Evolutionary conservation across 2,888 invertebrate species (phyloP).

Genomic region (Venustoraphidia nigricollis): DNA sequence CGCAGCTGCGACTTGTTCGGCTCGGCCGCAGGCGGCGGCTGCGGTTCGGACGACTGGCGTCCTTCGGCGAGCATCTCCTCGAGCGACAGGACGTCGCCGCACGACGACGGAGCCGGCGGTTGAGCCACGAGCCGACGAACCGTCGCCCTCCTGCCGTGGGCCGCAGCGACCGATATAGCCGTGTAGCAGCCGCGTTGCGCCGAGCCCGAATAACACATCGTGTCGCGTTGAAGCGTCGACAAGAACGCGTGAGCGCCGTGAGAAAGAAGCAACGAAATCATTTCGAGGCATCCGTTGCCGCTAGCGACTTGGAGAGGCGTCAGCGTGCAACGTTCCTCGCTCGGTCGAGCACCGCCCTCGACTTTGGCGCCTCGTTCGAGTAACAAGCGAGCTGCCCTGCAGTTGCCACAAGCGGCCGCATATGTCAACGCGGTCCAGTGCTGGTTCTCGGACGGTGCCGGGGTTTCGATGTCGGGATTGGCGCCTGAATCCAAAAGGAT

Average conservation of each 20-base stretch:
- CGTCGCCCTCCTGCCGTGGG: conserved; percentile 69
- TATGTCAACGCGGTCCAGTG: conserved; percentile 85
- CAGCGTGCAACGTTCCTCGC: conserved; percentile 73
- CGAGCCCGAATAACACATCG: conserved; percentile 71
- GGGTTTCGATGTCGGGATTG: conserved; percentile 69
- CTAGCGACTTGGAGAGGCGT: conserved; percentile 67
- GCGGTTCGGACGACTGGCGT: conserved; percentile 24
- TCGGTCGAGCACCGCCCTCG: conserved; percentile 70
- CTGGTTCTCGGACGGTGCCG: conserved; percentile 50
- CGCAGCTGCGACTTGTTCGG: conserved; percentile 72
- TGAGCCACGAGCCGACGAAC: conserved; percentile 65
- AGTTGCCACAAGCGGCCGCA: conserved; percentile 47
- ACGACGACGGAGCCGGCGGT: conserved; percentile 46
- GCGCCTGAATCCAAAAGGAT: conserved; percentile 54
- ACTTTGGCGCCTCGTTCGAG: conserved; percentile 69
- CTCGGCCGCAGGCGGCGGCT: conserved; percentile 25
- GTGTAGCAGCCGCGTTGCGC: conserved; percentile 75
- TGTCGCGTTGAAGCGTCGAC: conserved; percentile 68
- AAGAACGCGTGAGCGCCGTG: conserved; percentile 82
- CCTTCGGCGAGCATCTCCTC: conserved; percentile 87
- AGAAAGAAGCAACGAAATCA: conserved; percentile 62
- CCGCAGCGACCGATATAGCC: conserved; percentile 80
- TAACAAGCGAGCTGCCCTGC: conserved; percentile 39
- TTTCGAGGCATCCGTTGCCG: conserved; percentile 63
- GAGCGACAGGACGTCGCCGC: conserved; percentile 62